Base-by-base conservation (phyloP, 2,888 invertebrate genomes). In the Spodoptera picta region DNA sequence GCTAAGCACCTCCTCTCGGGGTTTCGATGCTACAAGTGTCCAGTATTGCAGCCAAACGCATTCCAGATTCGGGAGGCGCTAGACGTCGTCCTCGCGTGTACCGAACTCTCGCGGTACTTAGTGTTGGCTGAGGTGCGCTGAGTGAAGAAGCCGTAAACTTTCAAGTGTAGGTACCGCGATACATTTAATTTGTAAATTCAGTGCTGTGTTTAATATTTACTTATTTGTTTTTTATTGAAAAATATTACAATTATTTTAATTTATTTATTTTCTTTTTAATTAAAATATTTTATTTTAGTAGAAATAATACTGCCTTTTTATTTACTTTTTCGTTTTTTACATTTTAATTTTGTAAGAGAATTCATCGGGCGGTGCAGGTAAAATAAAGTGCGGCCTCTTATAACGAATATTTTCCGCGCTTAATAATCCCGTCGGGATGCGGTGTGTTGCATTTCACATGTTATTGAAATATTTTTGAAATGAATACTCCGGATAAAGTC, bases 1-100 rank as follows among this genome's bases (percentile, higher is more conserved):
- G 45, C 51, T 55, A 53, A 44, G 48, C 60, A 36, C 53, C 65
- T 44, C 71, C 71, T 55, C 49, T 49, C 36, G 23, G 31, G n/a
- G 27, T 48, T 62, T 46, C 60, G 47, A 41, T 59, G 53, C 66
- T 57, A 67, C 69, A 66, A 73, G 79, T 77, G 77, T 57, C 60
- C 50, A 51, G 54, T 24, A 10, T 27, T 68, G 66, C 69, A 71
- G 42, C 54, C 45, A 76, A 48, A 62, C 63, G 59, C 69, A 60
- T 65, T 60, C 52, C n/a, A 19, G 11, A 10, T 41, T 9, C 43
- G 41, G 19, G n/a, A 47, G 48, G 43, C 9, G 14, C 6, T 42
- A 41, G 42, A 50, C 65, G 61, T 58, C 12, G 47, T 7, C 23
- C 9, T 23, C 23, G 36, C 19, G 42, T 42, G 7, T 23, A 5